phyloP scores from a whole-genome alignment of 2,888 invertebrate genomes.

The Adineta ricciae region DNA sequence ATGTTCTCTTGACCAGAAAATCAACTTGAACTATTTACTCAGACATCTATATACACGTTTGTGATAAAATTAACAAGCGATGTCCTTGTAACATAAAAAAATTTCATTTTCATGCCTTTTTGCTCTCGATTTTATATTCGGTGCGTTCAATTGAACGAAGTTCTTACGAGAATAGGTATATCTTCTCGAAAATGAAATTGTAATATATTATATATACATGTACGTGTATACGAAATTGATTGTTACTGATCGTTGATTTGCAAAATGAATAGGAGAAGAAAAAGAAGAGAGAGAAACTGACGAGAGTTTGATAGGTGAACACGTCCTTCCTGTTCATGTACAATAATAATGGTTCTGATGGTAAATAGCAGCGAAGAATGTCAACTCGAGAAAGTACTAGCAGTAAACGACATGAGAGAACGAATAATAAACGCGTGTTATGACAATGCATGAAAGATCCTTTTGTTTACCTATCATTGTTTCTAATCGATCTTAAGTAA shows the following conservation, averaged over 20 bases:
- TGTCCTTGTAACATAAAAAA: not conserved
- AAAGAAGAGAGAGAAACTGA: not conserved
- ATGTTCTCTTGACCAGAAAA: not conserved
- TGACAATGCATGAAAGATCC: not conserved
- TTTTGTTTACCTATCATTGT: not conserved
- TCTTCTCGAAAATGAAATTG: not conserved
- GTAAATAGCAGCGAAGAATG: conserved; percentile 3
- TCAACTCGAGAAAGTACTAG: not conserved
- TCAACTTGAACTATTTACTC: not conserved
- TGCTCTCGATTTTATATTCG: not conserved
- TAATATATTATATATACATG: not conserved
- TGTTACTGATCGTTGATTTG: conserved; percentile 4
- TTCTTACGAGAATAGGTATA: not conserved
- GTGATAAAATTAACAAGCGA: not conserved
- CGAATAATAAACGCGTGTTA: not conserved
- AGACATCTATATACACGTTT: not conserved
- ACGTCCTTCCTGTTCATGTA: conserved; percentile 13
- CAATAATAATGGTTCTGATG: not conserved
- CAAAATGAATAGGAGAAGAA: not conserved
- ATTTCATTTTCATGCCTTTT: not conserved
- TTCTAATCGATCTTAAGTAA: not conserved
- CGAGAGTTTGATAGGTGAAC: conserved; percentile 2
- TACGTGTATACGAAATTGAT: not conserved
- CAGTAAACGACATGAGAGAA: not conserved
- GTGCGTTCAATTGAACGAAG: not conserved